phyloP scores from a whole-genome alignment of 2,797 vertebrate genomes.

The Lacerta agilis region DNA sequence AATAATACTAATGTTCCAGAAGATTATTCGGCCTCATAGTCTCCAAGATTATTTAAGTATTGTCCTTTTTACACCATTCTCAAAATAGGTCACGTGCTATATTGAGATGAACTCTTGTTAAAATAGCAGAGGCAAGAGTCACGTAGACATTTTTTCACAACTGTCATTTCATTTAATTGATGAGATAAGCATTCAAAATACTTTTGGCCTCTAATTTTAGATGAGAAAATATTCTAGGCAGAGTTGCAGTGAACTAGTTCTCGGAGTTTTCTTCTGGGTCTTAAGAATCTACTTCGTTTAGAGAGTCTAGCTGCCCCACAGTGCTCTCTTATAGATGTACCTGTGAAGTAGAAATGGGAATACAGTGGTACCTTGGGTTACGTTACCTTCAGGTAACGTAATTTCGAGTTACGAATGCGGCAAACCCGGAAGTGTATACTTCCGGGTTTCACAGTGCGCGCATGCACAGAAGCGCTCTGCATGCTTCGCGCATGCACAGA shows the following conservation, averaged over 20 bases:
- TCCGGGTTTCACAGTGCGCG: no score
- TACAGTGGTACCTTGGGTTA: no score
- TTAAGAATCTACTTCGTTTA: neutral
- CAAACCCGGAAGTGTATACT: no score
- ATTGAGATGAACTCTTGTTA: slow-evolving; percentile 27
- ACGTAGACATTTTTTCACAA: slow-evolving; percentile 7
- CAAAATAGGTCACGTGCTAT: slow-evolving; percentile 29
- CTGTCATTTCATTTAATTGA: slow-evolving; percentile 21
- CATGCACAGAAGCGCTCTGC: no score
- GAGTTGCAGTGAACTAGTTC: slow-evolving; percentile 13
- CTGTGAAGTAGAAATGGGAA: neutral
- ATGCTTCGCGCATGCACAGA: no score
- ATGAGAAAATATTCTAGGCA: slow-evolving; percentile 28
- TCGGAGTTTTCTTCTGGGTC: slow-evolving; percentile 23
- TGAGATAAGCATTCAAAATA: slow-evolving; percentile 27
- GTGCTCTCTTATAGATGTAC: no score
- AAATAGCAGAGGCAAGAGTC: slow-evolving; percentile 18
- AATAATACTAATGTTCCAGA: neutral
- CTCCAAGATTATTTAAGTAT: neutral
- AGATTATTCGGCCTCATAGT: neutral
- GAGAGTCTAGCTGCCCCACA: no score
- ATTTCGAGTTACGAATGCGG: no score
- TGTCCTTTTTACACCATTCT: slow-evolving; percentile 27
- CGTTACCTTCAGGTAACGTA: no score
- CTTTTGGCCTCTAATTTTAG: slow-evolving; percentile 19